Percentiles rank a stretch among this genome's conserved stretches.
Evolutionary conservation across 2,888 invertebrate genomes (phyloP).

Genomic region (Eristalinus sepulchralis): DNA sequence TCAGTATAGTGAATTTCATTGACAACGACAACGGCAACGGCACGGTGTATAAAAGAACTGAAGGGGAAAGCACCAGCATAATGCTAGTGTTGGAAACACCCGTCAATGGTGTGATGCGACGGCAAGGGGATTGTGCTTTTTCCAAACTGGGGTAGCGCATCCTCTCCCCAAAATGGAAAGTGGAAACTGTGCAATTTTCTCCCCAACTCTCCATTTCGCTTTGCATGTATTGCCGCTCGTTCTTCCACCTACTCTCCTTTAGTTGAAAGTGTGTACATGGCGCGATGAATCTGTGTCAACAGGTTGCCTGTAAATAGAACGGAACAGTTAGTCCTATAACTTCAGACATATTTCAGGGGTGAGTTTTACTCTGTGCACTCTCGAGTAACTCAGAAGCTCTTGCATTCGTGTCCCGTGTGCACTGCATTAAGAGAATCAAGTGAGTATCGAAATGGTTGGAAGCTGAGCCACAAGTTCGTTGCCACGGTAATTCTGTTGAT

Average conservation of each 20-base stretch:
- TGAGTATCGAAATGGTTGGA: constrained; percentile 35
- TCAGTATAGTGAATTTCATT: constrained; percentile 43
- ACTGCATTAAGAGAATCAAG: constrained; percentile 16
- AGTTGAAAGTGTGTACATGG: constrained; percentile 22
- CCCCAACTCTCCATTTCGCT: constrained; percentile 26
- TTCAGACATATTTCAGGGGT: constrained; percentile 49
- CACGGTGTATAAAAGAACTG: constrained; percentile 26
- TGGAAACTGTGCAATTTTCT: constrained; percentile 52
- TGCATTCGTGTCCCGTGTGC: constrained; percentile 26
- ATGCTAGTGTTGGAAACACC: constrained; percentile 16
- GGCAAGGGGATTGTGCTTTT: constrained; percentile 32
- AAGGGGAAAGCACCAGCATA: constrained; percentile 35
- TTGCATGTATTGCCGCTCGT: background rate
- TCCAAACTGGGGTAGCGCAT: constrained; percentile 61
- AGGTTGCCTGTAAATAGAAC: constrained; percentile 71
- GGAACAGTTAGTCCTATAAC: constrained; percentile 65
- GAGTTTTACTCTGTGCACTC: constrained; percentile 46
- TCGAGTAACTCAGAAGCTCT: constrained; percentile 44
- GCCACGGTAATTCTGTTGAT: constrained; percentile 25
- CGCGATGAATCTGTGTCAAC: constrained; percentile 67
- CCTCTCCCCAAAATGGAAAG: constrained; percentile 26
- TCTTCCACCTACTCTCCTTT: constrained; percentile 8
- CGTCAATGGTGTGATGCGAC: constrained; percentile 17
- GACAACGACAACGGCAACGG: constrained; percentile 16
- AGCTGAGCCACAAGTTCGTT: constrained; percentile 60